Evolutionary conservation across 1,140 invertebrate genomes (phyloP), one percentile per base, ranked within the genome.

Genomic region (Daktulosphaira vitifoliae): DNA sequence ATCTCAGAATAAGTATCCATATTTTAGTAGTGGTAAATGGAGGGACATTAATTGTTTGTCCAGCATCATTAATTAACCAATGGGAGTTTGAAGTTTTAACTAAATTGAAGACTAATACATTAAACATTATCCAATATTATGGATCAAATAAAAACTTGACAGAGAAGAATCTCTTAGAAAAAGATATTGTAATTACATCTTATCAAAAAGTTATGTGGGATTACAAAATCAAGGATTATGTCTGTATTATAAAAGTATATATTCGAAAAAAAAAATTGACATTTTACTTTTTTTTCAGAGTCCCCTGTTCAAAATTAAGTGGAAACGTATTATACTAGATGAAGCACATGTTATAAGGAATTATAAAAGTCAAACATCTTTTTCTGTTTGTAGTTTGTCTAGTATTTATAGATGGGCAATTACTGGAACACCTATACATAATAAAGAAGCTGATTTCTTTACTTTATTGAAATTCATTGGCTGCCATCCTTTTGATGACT

Each of bases 341-440:
- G 95, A 98, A 78, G 94, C 88, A 0, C 95, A 98, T 74, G 78
- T 82, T 6, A 86, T 98, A 3, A 83, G 93, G 67, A 97, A 97
- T 77, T 81, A 87, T 71, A 93, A 89, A 75, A 83, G 85, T 15
- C 76, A 83, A 59, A 85, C 83, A 0, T 85, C 88, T 1, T 70
- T 81, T 69, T 84, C 88, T 0, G 85, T 88, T 0, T 89, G 82
- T 73, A 73, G 74, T 13, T 73, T 96, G 3, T 68, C 70, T 0
- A 82, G 78, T 0, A 76, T 73, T 50, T 79, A 81, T 25, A 80
- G 90, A 46, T 97, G 92, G 92, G 85, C 83, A 0, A 76, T 98
- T 0, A 95, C 93, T 6, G 95, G 95, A 13, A 98, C 95, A 0
- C 94, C 94, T 0, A 86, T 98, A 54, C 94, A 98, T 69, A 98